Evolutionary conservation across 2,113 vertebrate species (phyloP).

Genomic region (Entosphenus tridentatus): DNA sequence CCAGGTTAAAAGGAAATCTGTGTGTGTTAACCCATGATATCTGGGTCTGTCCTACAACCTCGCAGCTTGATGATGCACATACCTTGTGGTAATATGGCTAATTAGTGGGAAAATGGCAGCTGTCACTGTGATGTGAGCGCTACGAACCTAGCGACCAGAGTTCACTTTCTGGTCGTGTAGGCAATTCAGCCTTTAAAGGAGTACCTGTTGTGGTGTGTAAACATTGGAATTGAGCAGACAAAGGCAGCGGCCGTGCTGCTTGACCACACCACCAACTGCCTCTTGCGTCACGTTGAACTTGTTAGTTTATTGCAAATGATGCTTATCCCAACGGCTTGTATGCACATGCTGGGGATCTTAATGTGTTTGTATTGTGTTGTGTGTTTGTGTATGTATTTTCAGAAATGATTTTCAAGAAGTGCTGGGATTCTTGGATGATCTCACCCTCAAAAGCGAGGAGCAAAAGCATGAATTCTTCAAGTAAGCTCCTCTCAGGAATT

Average conservation of each 20-base stretch:
- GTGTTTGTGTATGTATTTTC: slow-evolving; percentile 9
- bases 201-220: neutral
- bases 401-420: slow-evolving; percentile 93
- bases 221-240: neutral
- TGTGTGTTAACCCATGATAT: too few species aligned
- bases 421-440: slow-evolving; percentile 71
- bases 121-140: too few species aligned
- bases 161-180: too few species aligned
- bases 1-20: too few species aligned
- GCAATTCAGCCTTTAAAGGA: too few species aligned
- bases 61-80: too few species aligned
- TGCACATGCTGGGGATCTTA: neutral
- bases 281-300: neutral
- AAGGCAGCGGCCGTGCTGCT: neutral
- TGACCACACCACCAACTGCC: neutral
- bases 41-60: too few species aligned
- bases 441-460: slow-evolving; percentile 78
- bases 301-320: neutral
- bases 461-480: slow-evolving; percentile 98
- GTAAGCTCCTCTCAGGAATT: slow-evolving; percentile 19
- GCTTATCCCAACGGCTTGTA: neutral
- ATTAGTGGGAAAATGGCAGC: too few species aligned
- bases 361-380: neutral
- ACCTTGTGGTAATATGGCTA: too few species aligned
- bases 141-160: too few species aligned